Conservation (phyloP, 92 coral and sea anemone genomes). For the Paragorgia papillata region DNA sequence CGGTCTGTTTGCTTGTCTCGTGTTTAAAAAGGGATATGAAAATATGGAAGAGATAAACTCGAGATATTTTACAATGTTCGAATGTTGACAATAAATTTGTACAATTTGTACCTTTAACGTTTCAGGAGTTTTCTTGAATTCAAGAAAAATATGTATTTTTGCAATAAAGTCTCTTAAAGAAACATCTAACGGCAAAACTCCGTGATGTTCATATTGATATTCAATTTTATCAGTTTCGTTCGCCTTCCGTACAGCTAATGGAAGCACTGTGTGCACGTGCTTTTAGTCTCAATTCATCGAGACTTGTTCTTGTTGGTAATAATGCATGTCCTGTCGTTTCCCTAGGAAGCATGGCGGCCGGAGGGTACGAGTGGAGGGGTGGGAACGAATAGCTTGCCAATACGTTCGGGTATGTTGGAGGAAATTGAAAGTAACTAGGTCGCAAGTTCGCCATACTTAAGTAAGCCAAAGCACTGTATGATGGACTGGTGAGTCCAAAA, state of each 20-base stretch:
- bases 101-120: no score
- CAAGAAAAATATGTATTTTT: no score
- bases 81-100: no score
- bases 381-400: slow-evolving; percentile 15
- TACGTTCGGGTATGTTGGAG: slow-evolving; percentile 15
- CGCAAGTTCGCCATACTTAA: slow-evolving; percentile 8
- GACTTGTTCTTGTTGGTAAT: slow-evolving; percentile 16
- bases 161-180: no score
- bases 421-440: slow-evolving; percentile 33
- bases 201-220: no score
- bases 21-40: no score
- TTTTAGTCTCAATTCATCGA: slow-evolving; percentile 36
- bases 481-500: slow-evolving; percentile 13
- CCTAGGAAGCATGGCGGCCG: background rate
- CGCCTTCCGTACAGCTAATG: background rate
- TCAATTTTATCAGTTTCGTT: background rate
- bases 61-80: no score
- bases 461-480: slow-evolving; percentile 35
- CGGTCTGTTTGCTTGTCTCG: no score
- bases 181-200: no score
- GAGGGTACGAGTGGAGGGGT: background rate
- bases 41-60: no score
- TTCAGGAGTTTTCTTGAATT: no score
- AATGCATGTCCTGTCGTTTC: background rate
- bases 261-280: slow-evolving; percentile 10